Evolutionary conservation across 2,113 vertebrate species (phyloP), one percentile per base, ranked within the genome.

Genomic region (Dipodomys spectabilis): DNA sequence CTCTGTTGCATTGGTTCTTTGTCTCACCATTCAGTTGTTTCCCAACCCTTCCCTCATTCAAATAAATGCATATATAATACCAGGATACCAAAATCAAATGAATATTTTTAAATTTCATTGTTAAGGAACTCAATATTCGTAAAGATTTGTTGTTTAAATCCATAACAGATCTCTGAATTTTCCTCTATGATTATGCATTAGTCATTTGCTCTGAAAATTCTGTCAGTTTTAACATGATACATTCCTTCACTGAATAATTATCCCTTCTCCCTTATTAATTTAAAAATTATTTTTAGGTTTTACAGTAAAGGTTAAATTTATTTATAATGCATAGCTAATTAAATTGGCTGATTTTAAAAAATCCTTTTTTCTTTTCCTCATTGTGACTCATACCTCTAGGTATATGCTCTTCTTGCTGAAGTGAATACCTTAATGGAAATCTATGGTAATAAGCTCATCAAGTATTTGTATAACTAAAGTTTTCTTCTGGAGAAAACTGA

Each of bases 291-390:
- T 93, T 94, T 92, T 93, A 91, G 80, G 67, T 94, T 91, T 73
- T 83, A 94, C 85, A 91, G 80, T 92, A 91, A 95, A 95, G 82
- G 92, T 89, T 94, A 90, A 81, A 89, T 60, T 95, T 96, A 89
- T 94, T 94, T 89, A 94, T 89, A 94, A 95, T 91, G 45, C 87
- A 84, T 80, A 87, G 78, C 23, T 84, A 93, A 90, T 94, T 93
- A 95, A 94, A 73, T 91, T 79, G 86, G 86, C n/a, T 87, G 18
- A 88, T 77, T 86, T 39, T 69, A 22, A 35, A 91, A 87, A 86
- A 67, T 72, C 30, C 19, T 88, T 88, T 91, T 95, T 23, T 68
- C 9, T 91, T 62, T 49, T 88, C 62, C 86, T 75, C 27, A 62
- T 32, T 81, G 11, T 90, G 64, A 83, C 22, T 90, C 67, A 87